Percentiles rank a stretch among this genome's conserved stretches.
These are phyloP conservation scores for Alcedo atthis DNA, from an alignment of 2,797 vertebrate genomes.

Conservation along the genomic window DNA sequence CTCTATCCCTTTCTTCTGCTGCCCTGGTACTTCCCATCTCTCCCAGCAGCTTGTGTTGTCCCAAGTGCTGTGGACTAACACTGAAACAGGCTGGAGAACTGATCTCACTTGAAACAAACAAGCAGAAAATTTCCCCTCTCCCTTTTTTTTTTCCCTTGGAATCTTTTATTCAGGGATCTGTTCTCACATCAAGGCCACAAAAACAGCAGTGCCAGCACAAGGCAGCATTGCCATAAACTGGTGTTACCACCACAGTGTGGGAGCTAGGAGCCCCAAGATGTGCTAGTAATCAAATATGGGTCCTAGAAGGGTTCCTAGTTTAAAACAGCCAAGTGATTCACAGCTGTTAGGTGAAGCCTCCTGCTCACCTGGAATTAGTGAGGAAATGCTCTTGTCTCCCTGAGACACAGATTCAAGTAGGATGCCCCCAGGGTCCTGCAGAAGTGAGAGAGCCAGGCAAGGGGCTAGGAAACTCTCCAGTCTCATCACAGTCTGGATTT, in stretches of 20 bases:
- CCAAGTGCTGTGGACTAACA: not conserved
- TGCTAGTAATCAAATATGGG: not conserved
- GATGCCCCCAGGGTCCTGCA: not conserved
- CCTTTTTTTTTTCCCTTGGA: not conserved
- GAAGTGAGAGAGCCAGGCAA: not conserved
- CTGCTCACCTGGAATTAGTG: not conserved
- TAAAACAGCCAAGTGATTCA: not conserved
- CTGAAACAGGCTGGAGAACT: not conserved
- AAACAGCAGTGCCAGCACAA: not conserved
- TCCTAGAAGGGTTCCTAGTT: not conserved
- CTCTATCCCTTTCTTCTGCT: not conserved
- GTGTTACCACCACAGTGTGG: not conserved
- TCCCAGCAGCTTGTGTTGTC: not conserved
- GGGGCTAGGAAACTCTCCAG: not conserved
- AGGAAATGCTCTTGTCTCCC: not conserved
- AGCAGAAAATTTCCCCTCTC: not conserved
- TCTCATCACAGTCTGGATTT: not conserved
- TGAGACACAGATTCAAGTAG: not conserved
- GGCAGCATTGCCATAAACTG: not conserved
- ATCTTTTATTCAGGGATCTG: not conserved
- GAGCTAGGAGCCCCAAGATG: not conserved
- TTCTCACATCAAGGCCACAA: not conserved
- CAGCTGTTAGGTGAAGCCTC: not conserved
- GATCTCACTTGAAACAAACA: not conserved
- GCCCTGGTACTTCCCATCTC: not conserved